Percentiles rank a stretch among this genome's conserved stretches.
phyloP scores from a whole-genome alignment of 1,140 invertebrate genomes.

The Drusus annulatus region DNA sequence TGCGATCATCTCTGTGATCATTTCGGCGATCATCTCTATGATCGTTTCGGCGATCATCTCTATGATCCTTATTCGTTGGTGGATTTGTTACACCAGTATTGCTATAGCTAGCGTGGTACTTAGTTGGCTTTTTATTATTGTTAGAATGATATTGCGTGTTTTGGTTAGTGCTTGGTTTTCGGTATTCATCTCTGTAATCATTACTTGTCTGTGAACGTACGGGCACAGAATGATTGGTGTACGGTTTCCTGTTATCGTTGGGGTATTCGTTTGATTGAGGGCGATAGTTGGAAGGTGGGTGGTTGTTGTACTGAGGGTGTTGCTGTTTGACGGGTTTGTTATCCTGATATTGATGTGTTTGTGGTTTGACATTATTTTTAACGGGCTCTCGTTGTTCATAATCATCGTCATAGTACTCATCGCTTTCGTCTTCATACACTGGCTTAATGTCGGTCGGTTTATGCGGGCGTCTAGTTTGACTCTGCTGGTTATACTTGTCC shows the following conservation, averaged over 20 bases:
- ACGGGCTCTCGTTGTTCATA: conserved; percentile 59
- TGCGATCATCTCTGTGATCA: conserved; percentile 1
- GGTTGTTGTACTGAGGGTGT: conserved; percentile 24
- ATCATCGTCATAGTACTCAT: conserved; percentile 63
- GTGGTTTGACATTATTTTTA: conserved; percentile 42
- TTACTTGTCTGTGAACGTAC: neutral
- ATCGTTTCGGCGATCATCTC: conserved; percentile 17
- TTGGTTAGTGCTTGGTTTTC: conserved; percentile 32
- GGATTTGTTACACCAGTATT: neutral
- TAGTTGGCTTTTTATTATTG: conserved; percentile 8
- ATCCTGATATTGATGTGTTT: conserved; percentile 17
- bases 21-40: neutral
- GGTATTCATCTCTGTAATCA: conserved; percentile 23
- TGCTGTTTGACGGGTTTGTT: conserved; percentile 35
- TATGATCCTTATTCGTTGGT: neutral
- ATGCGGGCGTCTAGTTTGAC: conserved; percentile 61
- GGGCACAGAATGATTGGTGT: conserved; percentile 12
- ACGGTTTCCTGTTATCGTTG: conserved; percentile 48
- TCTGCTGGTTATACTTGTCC: conserved; percentile 54
- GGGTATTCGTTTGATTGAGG: conserved; percentile 33
- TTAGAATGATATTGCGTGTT: conserved; percentile 9
- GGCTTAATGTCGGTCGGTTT: conserved; percentile 39
- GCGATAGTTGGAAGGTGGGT: conserved; percentile 34
- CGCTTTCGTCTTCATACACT: conserved; percentile 56
- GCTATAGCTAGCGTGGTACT: conserved; percentile 29